These are phyloP conservation scores for Butastur rufipennis DNA, from an alignment of 2,113 vertebrate species.

Conservation along the genomic window DNA sequence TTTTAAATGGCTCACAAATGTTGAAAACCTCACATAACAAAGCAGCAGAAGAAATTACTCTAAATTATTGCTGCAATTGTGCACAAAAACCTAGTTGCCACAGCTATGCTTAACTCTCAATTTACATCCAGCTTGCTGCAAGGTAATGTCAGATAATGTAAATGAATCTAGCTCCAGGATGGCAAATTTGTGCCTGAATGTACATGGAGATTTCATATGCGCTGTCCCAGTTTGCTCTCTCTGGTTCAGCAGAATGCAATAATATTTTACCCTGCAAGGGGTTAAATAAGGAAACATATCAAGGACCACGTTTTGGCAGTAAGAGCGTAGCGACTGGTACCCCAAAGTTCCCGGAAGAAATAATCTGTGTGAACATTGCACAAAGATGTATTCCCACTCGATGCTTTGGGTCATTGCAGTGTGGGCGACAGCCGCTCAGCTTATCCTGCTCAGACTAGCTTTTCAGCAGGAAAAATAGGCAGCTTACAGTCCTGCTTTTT, in stretches of 20 bases:
- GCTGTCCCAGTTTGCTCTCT: neutral
- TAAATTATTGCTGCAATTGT: neutral
- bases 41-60: neutral
- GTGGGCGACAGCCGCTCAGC: accelerated
- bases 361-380: neutral
- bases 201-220: neutral
- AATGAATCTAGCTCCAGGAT: neutral
- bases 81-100: neutral
- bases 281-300: neutral
- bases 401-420: accelerated
- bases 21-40: neutral
- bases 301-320: neutral
- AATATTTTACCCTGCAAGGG: neutral
- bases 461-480: neutral
- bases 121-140: neutral
- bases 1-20: neutral
- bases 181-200: neutral
- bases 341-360: neutral
- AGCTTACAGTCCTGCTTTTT: neutral
- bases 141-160: neutral
- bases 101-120: neutral
- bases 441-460: neutral
- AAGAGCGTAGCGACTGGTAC: accelerated
- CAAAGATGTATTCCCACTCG: accelerated
- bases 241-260: neutral